phyloP scores from a whole-genome alignment of 1,140 invertebrate species.

The Probaryconus sp. region DNA sequence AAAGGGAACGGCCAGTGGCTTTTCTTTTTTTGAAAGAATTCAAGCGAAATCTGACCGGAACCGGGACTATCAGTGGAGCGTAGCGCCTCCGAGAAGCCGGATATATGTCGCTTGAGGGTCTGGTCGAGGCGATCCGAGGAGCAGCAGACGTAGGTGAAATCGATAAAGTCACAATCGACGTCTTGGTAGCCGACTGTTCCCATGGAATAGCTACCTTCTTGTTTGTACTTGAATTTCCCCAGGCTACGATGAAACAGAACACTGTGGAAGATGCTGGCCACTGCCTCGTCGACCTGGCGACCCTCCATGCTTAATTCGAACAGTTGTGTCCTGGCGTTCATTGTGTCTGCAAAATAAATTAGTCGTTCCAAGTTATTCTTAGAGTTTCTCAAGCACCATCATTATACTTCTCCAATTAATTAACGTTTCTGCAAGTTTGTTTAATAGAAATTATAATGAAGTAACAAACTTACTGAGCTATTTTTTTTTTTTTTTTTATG shows the following conservation, averaged over 20 bases:
- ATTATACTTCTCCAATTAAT: too few relatives aligned
- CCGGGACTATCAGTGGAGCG: slow-evolving; percentile 85
- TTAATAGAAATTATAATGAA: too few relatives aligned
- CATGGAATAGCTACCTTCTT: slow-evolving; percentile 95
- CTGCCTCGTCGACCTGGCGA: slow-evolving; percentile 95
- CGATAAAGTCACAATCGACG: slow-evolving; percentile 97
- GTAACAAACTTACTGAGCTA: too few relatives aligned
- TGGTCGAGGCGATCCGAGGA: slow-evolving; percentile 88
- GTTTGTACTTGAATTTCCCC: slow-evolving; percentile 96
- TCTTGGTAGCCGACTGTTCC: slow-evolving; percentile 96
- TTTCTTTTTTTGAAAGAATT: slow-evolving; percentile 96
- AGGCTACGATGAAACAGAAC: slow-evolving; percentile 95
- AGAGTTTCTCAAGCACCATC: too few relatives aligned
- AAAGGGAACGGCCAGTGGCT: slow-evolving; percentile 88
- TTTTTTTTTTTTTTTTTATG: too few relatives aligned
- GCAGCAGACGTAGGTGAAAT: slow-evolving; percentile 97
- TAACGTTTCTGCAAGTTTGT: too few relatives aligned
- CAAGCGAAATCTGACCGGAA: slow-evolving; percentile 92
- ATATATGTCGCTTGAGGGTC: slow-evolving; percentile 88
- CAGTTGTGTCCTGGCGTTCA: slow-evolving; percentile 93
- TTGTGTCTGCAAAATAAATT: slow-evolving; percentile 72
- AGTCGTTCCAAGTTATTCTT: too few relatives aligned
- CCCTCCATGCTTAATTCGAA: slow-evolving; percentile 95
- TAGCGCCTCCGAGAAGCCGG: slow-evolving; percentile 90
- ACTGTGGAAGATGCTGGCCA: slow-evolving; percentile 96